Evolutionary conservation across 2,888 invertebrate species (phyloP).

Genomic region (Seladonia tumulorum): DNA sequence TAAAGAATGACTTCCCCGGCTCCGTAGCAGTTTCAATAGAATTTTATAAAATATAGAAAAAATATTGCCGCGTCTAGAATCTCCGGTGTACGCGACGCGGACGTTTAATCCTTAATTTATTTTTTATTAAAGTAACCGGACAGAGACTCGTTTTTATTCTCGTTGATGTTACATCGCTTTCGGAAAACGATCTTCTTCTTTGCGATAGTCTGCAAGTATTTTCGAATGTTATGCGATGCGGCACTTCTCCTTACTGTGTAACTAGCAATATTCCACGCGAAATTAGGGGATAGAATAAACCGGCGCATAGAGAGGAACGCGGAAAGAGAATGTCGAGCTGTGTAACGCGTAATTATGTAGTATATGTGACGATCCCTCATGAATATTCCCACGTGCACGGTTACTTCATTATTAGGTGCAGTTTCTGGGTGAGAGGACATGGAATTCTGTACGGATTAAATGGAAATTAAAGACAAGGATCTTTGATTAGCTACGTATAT

Average conservation of each 20-base stretch:
- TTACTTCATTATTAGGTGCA: constrained; percentile 24
- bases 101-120: neutral
- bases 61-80: neutral
- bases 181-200: neutral
- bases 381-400: constrained; percentile 38
- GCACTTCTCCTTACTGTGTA: neutral
- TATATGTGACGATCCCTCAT: constrained; percentile 35
- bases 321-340: constrained; percentile 6
- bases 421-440: neutral
- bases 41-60: constrained; percentile 13
- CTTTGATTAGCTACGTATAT: neutral
- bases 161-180: neutral
- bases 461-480: constrained; percentile 41
- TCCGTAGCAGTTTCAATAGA: neutral
- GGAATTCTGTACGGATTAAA: constrained; percentile 41
- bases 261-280: neutral
- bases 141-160: neutral
- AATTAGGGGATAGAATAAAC: constrained; percentile 15
- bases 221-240: neutral
- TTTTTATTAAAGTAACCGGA: neutral
- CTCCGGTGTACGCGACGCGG: neutral
- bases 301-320: neutral
- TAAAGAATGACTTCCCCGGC: constrained; percentile 58
- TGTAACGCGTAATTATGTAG: constrained; percentile 31
- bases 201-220: neutral